These are phyloP conservation scores for Parochlus steinenii DNA, from an alignment of 2,888 invertebrate species.

Conservation along the genomic window DNA sequence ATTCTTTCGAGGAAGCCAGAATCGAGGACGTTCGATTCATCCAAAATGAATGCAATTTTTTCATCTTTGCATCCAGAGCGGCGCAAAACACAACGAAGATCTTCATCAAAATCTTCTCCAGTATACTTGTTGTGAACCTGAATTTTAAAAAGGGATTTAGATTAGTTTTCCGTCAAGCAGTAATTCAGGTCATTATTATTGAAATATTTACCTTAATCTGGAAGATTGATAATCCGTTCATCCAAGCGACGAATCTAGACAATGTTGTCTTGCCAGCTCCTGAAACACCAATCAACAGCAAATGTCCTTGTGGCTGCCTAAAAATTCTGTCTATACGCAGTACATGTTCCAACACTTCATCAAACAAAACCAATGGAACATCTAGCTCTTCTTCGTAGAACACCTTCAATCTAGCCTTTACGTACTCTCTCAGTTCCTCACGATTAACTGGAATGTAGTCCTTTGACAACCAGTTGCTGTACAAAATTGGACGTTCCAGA, in stretches of 20 bases:
- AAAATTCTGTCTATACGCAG: slow-evolving; percentile 97
- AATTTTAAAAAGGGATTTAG: too few relatives aligned
- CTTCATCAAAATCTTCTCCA: slow-evolving; percentile 97
- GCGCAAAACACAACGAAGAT: slow-evolving; percentile 73
- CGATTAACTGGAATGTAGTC: slow-evolving; percentile 94
- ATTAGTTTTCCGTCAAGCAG: slow-evolving; percentile 1
- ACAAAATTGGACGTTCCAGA: slow-evolving; percentile 84
- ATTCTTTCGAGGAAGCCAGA: slow-evolving; percentile 97
- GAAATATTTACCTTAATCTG: slow-evolving; percentile 69
- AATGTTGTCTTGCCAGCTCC: slow-evolving; percentile 99
- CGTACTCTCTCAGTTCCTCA: slow-evolving; percentile 89
- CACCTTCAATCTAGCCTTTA: slow-evolving; percentile 89
- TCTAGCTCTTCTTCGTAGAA: slow-evolving; percentile 99
- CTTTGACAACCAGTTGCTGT: slow-evolving; percentile 98
- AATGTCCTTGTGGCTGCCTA: slow-evolving; percentile 96
- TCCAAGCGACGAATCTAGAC: slow-evolving; percentile 98
- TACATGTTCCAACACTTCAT: slow-evolving; percentile 99
- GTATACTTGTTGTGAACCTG: slow-evolving; percentile 97
- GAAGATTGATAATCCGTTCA: slow-evolving; percentile 98
- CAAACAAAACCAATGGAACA: slow-evolving; percentile 93
- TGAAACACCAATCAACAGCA: slow-evolving; percentile 93
- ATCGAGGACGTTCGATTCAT: slow-evolving; percentile 97
- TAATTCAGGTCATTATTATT: background rate
- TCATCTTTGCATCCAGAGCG: slow-evolving; percentile 88
- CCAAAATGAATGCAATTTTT: slow-evolving; percentile 97